phyloP scores from a whole-genome alignment of 2,888 invertebrate genomes.

The Eristalis tenax region DNA sequence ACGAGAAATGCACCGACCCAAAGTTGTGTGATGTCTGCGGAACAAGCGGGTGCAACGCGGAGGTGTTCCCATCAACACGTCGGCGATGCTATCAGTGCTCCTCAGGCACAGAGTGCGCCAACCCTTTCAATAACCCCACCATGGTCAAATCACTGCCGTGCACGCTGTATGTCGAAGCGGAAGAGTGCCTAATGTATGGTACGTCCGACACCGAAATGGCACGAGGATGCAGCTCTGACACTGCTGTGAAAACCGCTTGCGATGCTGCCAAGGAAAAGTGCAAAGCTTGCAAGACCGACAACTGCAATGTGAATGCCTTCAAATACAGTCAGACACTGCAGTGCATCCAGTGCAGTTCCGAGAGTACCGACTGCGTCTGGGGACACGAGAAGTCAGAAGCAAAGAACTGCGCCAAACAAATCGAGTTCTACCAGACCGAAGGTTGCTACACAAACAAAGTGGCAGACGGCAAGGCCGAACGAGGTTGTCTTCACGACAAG shows the following conservation, averaged over 20 bases:
- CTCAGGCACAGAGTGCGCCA: conserved; percentile 58
- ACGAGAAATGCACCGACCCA: conserved; percentile 25
- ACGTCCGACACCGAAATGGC: conserved; percentile 59
- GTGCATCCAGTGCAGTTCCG: conserved; percentile 73
- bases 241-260: conserved; percentile 63
- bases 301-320: conserved; percentile 73
- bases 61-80: conserved; percentile 72
- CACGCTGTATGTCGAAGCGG: conserved; percentile 64
- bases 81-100: conserved; percentile 74
- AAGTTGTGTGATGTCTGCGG: conserved; percentile 66
- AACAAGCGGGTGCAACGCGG: conserved; percentile 72
- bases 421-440: conserved; percentile 67
- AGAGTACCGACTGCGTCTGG: conserved; percentile 60
- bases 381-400: conserved; percentile 38
- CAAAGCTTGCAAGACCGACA: conserved; percentile 52
- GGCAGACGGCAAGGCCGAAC: conserved; percentile 32
- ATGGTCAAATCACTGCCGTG: conserved; percentile 61
- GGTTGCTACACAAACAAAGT: conserved; percentile 71
- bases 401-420: conserved; percentile 61
- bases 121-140: conserved; percentile 10
- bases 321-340: conserved; percentile 41
- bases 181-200: conserved; percentile 73
- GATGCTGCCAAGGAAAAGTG: conserved; percentile 63
- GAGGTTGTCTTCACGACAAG: conserved; percentile 72
- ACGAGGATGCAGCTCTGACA: conserved; percentile 75